phyloP scores from a whole-genome alignment of 2,113 vertebrate species.

The Plectropomus leopardus region DNA sequence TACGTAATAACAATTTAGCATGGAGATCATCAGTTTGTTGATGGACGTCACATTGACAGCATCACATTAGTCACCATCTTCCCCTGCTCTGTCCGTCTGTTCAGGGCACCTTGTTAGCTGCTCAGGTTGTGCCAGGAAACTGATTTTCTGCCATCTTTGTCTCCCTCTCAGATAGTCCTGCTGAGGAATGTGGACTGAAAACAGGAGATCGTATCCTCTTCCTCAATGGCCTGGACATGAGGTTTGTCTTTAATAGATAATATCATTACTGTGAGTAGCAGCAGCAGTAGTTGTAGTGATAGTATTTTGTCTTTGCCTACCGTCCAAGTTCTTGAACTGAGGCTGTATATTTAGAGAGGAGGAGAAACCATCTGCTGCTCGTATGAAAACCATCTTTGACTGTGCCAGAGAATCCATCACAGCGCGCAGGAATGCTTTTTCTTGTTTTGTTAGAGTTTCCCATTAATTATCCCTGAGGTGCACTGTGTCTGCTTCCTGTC shows the following conservation, averaged over 20 bases:
- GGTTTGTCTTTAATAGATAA: constrained; percentile 83
- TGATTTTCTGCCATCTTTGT: constrained; percentile 38
- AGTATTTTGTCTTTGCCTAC: constrained; percentile 14
- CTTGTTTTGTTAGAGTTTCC: constrained; percentile 15
- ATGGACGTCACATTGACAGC: constrained; percentile 57
- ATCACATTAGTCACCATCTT: constrained; percentile 58
- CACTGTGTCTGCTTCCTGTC: not conserved
- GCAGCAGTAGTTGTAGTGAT: constrained; percentile 1
- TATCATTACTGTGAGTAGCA: not conserved
- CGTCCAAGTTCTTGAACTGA: constrained; percentile 14
- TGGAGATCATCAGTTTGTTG: constrained; percentile 30
- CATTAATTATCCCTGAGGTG: not conserved
- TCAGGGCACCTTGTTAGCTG: constrained; percentile 55
- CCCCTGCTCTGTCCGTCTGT: constrained; percentile 30
- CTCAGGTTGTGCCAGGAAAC: not conserved
- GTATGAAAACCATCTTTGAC: constrained; percentile 20
- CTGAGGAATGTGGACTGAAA: constrained; percentile 94
- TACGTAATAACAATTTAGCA: constrained; percentile 60
- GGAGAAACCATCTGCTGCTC: constrained; percentile 40
- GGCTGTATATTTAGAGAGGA: constrained; percentile 36
- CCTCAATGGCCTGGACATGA: constrained; percentile 99
- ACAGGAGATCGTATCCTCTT: constrained; percentile 95
- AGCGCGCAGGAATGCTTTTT: constrained; percentile 22
- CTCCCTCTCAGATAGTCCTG: constrained; percentile 90
- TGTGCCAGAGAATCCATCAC: constrained; percentile 36